phyloP scores from a whole-genome alignment of 2,113 vertebrate genomes.

The Connochaetes taurinus region DNA sequence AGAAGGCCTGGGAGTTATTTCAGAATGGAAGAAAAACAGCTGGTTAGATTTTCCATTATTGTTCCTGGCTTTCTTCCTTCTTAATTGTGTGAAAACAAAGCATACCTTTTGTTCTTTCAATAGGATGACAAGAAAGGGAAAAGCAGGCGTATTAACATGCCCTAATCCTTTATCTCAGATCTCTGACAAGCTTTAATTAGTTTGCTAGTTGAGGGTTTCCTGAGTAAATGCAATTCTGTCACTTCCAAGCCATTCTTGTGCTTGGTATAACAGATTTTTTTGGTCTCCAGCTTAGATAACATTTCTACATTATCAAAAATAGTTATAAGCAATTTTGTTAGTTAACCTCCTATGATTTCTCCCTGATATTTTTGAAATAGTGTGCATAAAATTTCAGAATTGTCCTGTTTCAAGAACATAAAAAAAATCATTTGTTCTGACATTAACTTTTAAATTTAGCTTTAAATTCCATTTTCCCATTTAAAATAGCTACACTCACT shows the following conservation, averaged over 20 bases:
- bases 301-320: not conserved
- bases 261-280: slow-evolving; percentile 36
- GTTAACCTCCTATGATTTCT: slow-evolving; percentile 41
- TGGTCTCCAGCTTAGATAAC: slow-evolving; percentile 44
- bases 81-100: slow-evolving; percentile 11
- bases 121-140: not conserved
- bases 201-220: slow-evolving; percentile 47
- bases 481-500: not conserved
- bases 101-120: not conserved
- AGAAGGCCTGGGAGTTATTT: not conserved
- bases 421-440: not conserved
- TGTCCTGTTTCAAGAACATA: not conserved
- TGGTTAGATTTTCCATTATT: not conserved
- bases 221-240: slow-evolving; percentile 52
- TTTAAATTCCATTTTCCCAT: not conserved
- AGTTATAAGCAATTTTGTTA: slow-evolving; percentile 45
- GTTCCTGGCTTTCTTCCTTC: not conserved
- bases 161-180: not conserved
- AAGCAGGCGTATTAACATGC: not conserved
- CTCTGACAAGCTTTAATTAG: slow-evolving; percentile 71
- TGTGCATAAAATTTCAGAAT: slow-evolving; percentile 45
- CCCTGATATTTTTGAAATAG: slow-evolving; percentile 43
- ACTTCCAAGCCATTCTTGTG: not conserved
- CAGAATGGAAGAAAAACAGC: not conserved
- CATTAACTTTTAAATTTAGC: not conserved